Base-by-base conservation (phyloP, 2,113 vertebrate genomes). In the Parus major region DNA sequence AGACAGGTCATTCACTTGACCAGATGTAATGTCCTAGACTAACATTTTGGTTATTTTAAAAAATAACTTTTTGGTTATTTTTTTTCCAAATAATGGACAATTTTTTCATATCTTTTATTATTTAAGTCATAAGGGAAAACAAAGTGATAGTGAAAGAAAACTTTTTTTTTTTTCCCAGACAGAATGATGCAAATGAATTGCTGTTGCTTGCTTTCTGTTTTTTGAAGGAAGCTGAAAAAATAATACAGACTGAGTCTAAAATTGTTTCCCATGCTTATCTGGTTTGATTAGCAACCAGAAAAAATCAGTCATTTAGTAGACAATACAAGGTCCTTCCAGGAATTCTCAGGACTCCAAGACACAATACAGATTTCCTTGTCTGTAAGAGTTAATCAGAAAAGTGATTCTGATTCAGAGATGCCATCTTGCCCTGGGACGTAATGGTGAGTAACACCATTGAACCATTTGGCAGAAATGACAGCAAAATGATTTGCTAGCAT, bases 201-300 rank as follows among this genome's bases (percentile, higher is more conserved):
- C n/a, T 82, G 6, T 68, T 87, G 4, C 5, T 75, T 44, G 28
- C 33, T 47, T 56, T 19, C 9, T 27, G 25, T 28, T 52, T 47
- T 59, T 49, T 60, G 3, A 24, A 57, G 33, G 59, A 86, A 90
- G 44, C 31, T 91, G 69, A 50, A 72, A 85, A 78, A 88, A 52
- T 35, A 59, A 15, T 69, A 36, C 47, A 41, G 29, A 22, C 72
- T 63, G 33, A 28, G 24, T 76, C 24, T 81, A 55, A 88, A 77
- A 55, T 66, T 77, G 25, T 70, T 90, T 95, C 66, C 50, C 28
- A 20, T 60, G 56, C 53, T 90, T 92, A 86, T 78, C 76, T 90
- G 47, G 21, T 70, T 92, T 93, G 68, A 60, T 73, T 42, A 50
- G 56, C 42, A 86, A 70, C 64, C 63, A 81, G 65, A 73, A 63